Base-by-base conservation (phyloP, 2,888 invertebrate species). In the Athalia circularis region DNA sequence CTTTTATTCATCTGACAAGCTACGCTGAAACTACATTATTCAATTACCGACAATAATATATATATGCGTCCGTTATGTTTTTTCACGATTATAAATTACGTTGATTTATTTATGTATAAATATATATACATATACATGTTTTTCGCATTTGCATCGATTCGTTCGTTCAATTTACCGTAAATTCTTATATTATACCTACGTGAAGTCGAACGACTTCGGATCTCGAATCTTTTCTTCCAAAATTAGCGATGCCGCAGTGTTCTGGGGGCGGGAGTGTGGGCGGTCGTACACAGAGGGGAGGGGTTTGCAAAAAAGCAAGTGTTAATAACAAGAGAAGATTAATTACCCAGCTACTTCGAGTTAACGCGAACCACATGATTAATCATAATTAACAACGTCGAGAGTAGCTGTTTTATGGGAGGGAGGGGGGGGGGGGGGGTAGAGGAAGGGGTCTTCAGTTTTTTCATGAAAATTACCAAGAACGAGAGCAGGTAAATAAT, bases 331-430 rank as follows among this genome's bases (percentile, higher is more conserved):
- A 81, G 83, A 75, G 82, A 87, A 87, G 88, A 88, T 88, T 88
- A 88, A 88, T 88, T 85, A 87, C 88, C 88, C 88, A 88, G 88
- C 88, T 29, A 29, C 29, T 88, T 87, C 88, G 85, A 85, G 88
- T 43, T 50, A 62, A 4, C 50, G 29, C 7, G 9, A 52, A 29
- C 29, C 45, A 85, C 85, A 86, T 86, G 86, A 88, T 88, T 88
- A 87, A 88, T 88, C 88, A 88, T 87, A 88, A 88, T 88, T 88
- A 88, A 88, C 87, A 87, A 83, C 81, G 82, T 81, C n/a, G 65
- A 52, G 67, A 43, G 65, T 67, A 57, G 57, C 11, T 29, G 29
- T 2, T 29, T 29, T 29, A 15, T 29, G 29, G 4, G 54, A 7
- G 45, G 43, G 48, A 62, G 62, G 54, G 13, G 47, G 43, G 13